Evolutionary conservation across 2,888 invertebrate species (phyloP), one percentile per base, ranked within the genome.

Genomic region (Melangyna quadrimaculata): DNA sequence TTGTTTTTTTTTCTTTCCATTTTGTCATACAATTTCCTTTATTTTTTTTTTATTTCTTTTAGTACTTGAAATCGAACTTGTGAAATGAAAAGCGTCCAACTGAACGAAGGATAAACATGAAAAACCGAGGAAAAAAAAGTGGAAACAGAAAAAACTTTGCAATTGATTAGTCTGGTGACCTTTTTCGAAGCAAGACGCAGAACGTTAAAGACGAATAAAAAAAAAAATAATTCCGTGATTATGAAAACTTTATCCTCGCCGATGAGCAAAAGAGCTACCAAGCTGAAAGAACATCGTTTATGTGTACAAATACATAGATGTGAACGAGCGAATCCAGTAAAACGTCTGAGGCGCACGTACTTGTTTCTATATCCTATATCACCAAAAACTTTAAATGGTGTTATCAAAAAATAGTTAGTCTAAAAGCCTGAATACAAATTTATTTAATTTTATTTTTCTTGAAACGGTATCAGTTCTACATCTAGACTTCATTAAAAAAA

Each of bases 121-220:
- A 51, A 37, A 57, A 43, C 57, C 17, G 10, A 40, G 9, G 67
- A 32, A 55, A 63, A 40, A 35, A 32, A 43, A 51, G 27, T 35
- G 65, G 14, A 14, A 48, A 48, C 14, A 57, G 19, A 59, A 59
- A 67, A 75, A 84, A 80, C 67, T 80, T 84, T 80, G 71, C 84
- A 84, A 84, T 84, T 84, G 84, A 84, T 80, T 80, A 84, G 84
- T 84, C 84, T 84, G 80, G 84, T 80, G 80, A 84, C 84, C 80
- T 75, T 79, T 84, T 84, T 74, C 48, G 14, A 48, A 65, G 17
- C 63, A 45, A 27, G n/a, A 40, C 24, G 24, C 43, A 27, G 29
- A 45, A 45, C 29, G 10, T 55, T 55, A 12, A 43, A 32, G 32
- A 29, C 29, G 37, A 27, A 53, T 65, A 70, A 61, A 75, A 53